phyloP scores from a whole-genome alignment of 1,140 invertebrate species.

The Lepidurus apus region DNA sequence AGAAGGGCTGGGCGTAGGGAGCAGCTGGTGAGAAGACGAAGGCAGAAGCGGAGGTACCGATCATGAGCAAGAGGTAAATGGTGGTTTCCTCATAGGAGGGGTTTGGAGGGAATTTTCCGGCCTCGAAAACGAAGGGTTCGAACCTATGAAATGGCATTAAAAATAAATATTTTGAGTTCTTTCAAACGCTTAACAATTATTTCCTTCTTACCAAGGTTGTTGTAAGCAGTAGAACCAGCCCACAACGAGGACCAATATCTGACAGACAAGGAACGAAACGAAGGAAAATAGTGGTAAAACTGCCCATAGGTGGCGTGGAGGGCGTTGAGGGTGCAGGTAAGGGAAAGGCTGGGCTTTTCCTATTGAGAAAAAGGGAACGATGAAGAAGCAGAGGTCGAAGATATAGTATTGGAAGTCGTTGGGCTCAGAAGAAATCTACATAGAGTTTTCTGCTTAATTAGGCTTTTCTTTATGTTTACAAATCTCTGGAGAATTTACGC shows the following conservation, averaged over 20 bases:
- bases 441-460: not conserved
- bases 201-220: constrained; percentile 32
- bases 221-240: constrained; percentile 33
- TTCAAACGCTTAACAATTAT: not conserved
- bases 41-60: constrained; percentile 27
- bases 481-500: constrained; percentile 16
- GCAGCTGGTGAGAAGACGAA: constrained; percentile 30
- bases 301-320: constrained; percentile 30
- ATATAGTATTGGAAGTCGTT: constrained; percentile 35
- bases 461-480: not conserved
- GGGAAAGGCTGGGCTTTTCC: constrained; percentile 28
- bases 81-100: constrained; percentile 33
- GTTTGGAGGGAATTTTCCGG: constrained; percentile 27
- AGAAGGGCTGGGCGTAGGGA: constrained; percentile 31
- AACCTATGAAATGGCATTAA: constrained; percentile 29
- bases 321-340: constrained; percentile 25
- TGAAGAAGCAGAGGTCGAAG: constrained; percentile 8
- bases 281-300: constrained; percentile 32
- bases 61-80: constrained; percentile 24
- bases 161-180: not conserved
- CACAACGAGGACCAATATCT: constrained; percentile 27
- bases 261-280: constrained; percentile 32
- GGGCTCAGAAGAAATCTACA: constrained; percentile 30
- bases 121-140: constrained; percentile 29
- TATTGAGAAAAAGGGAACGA: constrained; percentile 32